Base-by-base conservation (phyloP, 2,113 vertebrate species). In the Otis tarda region DNA sequence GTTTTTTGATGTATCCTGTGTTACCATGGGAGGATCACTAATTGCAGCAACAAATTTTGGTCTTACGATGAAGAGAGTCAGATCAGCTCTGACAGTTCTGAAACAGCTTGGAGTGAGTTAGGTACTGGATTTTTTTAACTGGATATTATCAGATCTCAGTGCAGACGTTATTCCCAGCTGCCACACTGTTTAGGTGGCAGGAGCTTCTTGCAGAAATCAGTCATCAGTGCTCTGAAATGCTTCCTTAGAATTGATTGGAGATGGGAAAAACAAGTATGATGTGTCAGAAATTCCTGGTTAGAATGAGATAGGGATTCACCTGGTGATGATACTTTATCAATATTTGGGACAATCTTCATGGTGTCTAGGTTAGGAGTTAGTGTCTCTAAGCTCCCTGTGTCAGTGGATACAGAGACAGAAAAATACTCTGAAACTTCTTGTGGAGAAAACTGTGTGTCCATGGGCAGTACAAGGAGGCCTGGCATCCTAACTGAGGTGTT, bases 161-260 rank as follows among this genome's bases (percentile, higher is more conserved):
- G 57, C 57, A 89, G 81, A 63, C 12, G 2, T 81, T 92, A 23
- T 60, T 93, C 27, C 56, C 56, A 63, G 73, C 52, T 94, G 79
- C 68, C 70, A 49, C 10, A 16, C 57, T 79, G 39, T 83, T 90
- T 79, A 92, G 77, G 92, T 95, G 94, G 37, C 89, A 85, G 65
- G 65, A 75, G n/a, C 43, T 80, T 84, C 35, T 82, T 79, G 84
- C 50, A 86, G 63, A 82, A 80, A n/a, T 67, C 84, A 87, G 33
- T 78, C 10, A 2, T 43, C 4, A 9, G 57, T 49, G 25, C 57
- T 92, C 89, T 87, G 59, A 93, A 91, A 84, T 71, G 35, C 31
- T 31, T 87, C 33, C n/a, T 63, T 78, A 63, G 70, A 89, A 43
- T 10, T 80, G 88, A 69, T 10, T 77, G 70, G 33, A 68, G 53